Percentiles rank a stretch among this genome's conserved stretches.
Conservation (phyloP, 2,888 invertebrate genomes). For the Pammene aurita region DNA sequence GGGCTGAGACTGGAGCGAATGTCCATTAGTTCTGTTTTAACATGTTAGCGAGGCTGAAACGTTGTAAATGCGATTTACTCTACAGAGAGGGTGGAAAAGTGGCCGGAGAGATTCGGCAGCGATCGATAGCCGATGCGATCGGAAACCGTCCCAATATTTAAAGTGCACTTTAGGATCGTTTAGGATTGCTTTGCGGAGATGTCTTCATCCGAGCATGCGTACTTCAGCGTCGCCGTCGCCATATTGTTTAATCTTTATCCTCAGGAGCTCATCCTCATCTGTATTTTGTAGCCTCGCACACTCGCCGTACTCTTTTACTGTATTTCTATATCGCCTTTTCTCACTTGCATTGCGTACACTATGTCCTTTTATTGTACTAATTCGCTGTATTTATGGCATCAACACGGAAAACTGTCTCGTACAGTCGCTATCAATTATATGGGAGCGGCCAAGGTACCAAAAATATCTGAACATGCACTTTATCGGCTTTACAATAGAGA, state of each 20-base stretch:
- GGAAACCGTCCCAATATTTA: slow-evolving; percentile 62
- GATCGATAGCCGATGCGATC: slow-evolving; percentile 73
- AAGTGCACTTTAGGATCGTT: slow-evolving; percentile 32
- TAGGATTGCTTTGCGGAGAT: slow-evolving; percentile 13
- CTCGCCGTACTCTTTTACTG: too few species aligned
- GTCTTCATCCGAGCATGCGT: neutral
- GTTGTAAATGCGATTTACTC: slow-evolving; percentile 83
- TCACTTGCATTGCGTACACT: too few species aligned
- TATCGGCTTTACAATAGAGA: too few species aligned
- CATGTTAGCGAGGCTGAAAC: slow-evolving; percentile 84
- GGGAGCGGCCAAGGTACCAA: too few species aligned
- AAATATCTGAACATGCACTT: too few species aligned
- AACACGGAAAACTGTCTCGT: too few species aligned
- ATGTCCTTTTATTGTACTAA: too few species aligned
- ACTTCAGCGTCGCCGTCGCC: neutral
- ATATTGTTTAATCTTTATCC: neutral
- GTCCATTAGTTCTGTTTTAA: slow-evolving; percentile 84
- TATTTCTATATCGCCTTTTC: too few species aligned
- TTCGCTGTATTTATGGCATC: too few species aligned
- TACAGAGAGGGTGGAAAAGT: slow-evolving; percentile 79
- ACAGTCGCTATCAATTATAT: too few species aligned
- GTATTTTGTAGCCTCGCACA: too few species aligned
- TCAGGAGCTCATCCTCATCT: too few species aligned
- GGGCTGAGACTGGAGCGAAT: slow-evolving; percentile 82
- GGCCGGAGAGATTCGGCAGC: slow-evolving; percentile 71